phyloP scores from a whole-genome alignment of 2,113 vertebrate genomes.

The Solea senegalensis region DNA sequence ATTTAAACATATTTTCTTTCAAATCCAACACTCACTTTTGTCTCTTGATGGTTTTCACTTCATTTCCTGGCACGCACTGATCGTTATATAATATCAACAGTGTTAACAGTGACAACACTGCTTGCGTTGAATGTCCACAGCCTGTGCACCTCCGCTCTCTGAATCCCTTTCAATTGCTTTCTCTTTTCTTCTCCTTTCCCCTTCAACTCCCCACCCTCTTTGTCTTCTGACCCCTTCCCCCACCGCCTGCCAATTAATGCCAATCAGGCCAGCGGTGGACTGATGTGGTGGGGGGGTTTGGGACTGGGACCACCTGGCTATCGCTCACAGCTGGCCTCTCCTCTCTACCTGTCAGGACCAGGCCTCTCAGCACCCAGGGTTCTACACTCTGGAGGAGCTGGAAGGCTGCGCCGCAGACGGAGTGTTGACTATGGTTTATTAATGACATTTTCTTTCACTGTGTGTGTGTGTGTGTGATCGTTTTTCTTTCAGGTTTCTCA shows the following conservation, averaged over 20 bases:
- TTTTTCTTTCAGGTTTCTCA: not conserved
- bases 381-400: not conserved
- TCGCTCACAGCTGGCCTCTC: conserved; percentile 66
- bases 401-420: conserved; percentile 5
- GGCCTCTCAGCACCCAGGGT: conserved; percentile 23
- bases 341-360: conserved; percentile 62
- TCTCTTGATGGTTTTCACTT: too few relatives aligned
- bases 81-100: too few relatives aligned
- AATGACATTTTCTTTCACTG: conserved; percentile 16
- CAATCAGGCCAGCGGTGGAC: conserved; percentile 66
- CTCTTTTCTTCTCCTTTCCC: conserved; percentile 1
- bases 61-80: too few relatives aligned
- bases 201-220: not conserved
- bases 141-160: not conserved
- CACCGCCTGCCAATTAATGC: conserved; percentile 73
- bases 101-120: not conserved
- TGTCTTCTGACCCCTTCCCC: conserved; percentile 13
- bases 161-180: not conserved
- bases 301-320: conserved; percentile 75
- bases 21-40: too few relatives aligned
- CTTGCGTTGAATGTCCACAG: not conserved
- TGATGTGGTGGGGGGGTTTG: conserved; percentile 58
- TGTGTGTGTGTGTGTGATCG: conserved; percentile 4
- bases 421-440: conserved; percentile 67
- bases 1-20: too few relatives aligned